A percentile compares a stretch with the other conserved stretches of the same genome.
phyloP scores from a whole-genome alignment of 37 sponge, comb jelly and placozoan genomes.

The Corticium candelabrum region DNA sequence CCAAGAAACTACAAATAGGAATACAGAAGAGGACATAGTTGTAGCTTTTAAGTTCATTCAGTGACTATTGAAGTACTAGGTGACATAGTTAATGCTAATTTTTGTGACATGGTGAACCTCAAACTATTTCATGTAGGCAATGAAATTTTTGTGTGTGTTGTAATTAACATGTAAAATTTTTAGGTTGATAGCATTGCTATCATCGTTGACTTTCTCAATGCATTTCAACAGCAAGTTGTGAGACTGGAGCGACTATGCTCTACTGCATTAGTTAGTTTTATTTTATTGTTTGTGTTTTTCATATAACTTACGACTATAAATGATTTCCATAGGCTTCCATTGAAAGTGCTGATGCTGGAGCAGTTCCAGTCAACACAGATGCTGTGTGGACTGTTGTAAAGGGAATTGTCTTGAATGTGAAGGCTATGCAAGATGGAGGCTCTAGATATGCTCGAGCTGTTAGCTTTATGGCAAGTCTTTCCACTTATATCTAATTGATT shows the following conservation, averaged over 20 bases:
- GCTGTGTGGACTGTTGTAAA: not conserved
- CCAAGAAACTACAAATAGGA: too few species aligned
- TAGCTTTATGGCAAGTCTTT: not conserved
- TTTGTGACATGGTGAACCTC: too few species aligned
- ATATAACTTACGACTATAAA: too few species aligned
- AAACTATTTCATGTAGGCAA: too few species aligned
- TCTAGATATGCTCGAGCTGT: not conserved
- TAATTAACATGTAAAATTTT: not conserved
- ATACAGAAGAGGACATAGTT: too few species aligned
- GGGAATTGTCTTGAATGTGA: not conserved
- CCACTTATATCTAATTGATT: not conserved
- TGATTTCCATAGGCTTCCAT: not conserved
- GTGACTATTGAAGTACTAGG: too few species aligned
- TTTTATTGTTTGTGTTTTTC: too few species aligned
- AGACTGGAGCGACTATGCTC: not conserved
- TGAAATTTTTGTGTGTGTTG: too few species aligned
- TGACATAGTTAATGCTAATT: too few species aligned
- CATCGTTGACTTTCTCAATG: not conserved
- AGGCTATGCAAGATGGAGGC: not conserved
- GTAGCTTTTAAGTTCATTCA: too few species aligned
- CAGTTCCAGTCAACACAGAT: not conserved
- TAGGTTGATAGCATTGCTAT: not conserved
- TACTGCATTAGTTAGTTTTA: not conserved
- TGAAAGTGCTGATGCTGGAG: not conserved
- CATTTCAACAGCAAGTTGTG: not conserved